phyloP scores from a whole-genome alignment of 2,113 vertebrate species.

The Rhea americana region DNA sequence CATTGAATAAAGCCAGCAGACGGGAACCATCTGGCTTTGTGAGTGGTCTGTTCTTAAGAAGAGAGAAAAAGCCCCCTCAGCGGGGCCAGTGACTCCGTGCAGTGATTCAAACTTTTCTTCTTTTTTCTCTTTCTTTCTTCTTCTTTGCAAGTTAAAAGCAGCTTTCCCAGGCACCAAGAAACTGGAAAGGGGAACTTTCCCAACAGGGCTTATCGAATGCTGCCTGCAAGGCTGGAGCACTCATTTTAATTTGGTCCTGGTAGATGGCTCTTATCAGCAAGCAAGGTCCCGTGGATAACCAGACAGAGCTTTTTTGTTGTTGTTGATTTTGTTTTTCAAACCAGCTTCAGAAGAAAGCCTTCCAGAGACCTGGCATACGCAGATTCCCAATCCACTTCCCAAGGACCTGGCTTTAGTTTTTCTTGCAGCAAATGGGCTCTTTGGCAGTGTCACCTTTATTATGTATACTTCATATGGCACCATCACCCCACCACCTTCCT shows the following conservation, averaged over 20 bases:
- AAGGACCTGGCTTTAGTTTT: neutral
- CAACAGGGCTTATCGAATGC: neutral
- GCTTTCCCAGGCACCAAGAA: conserved; percentile 72
- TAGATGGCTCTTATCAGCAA: conserved; percentile 11
- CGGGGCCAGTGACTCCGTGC: conserved; percentile 72
- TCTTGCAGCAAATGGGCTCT: neutral
- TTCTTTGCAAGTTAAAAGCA: conserved; percentile 52
- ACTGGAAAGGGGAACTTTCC: neutral
- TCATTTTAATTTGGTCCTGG: conserved; percentile 10
- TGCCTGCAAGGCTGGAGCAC: neutral
- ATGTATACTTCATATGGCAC: neutral
- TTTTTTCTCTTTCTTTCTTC: neutral
- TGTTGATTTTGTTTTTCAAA: neutral
- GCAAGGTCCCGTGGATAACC: neutral
- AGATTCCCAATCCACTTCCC: neutral
- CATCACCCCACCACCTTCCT: neutral
- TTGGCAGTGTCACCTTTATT: conserved; percentile 1
- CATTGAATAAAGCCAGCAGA: conserved; percentile 94
- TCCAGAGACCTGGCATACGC: neutral
- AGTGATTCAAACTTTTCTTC: conserved; percentile 69
- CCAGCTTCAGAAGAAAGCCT: neutral
- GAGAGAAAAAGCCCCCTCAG: conserved; percentile 74
- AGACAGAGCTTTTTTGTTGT: neutral
- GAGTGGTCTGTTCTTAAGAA: conserved; percentile 81
- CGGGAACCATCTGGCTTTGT: conserved; percentile 95